A percentile compares a stretch with the other conserved stretches of the same genome.
These are phyloP conservation scores for Bombus cullumanus DNA, from an alignment of 1,140 invertebrate species.

Conservation along the genomic window DNA sequence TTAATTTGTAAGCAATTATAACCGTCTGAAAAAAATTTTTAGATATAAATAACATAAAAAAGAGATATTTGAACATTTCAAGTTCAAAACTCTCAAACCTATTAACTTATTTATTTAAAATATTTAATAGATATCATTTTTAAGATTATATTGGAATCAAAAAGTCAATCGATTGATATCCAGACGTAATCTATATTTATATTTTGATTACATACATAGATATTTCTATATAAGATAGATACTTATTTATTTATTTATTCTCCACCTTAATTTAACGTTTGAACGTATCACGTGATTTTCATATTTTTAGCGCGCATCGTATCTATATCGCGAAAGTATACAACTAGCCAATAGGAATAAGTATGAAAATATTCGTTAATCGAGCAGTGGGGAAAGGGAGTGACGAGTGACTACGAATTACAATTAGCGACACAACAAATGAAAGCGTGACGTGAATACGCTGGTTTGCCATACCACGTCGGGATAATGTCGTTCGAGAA, in stretches of 20 bases:
- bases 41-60: neutral
- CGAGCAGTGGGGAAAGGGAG: constrained; percentile 53
- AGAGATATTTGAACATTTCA: neutral
- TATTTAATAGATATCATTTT: neutral
- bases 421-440: constrained; percentile 61
- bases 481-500: constrained; percentile 56
- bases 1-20: neutral
- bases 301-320: constrained; percentile 50
- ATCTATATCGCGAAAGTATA: neutral
- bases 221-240: neutral
- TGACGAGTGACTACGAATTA: constrained; percentile 60
- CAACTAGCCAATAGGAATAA: constrained; percentile 42
- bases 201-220: neutral
- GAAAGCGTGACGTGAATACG: constrained; percentile 67
- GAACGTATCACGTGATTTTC: constrained; percentile 30
- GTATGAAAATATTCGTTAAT: constrained; percentile 58
- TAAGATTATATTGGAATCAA: neutral
- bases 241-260: constrained; percentile 16
- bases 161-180: neutral
- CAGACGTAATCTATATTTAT: neutral
- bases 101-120: neutral
- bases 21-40: neutral
- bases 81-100: neutral
- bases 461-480: constrained; percentile 38
- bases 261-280: constrained; percentile 15